Evolutionary conservation across 2,888 invertebrate genomes (phyloP), one percentile per base, ranked within the genome.

Genomic region (Nomada fucata): DNA sequence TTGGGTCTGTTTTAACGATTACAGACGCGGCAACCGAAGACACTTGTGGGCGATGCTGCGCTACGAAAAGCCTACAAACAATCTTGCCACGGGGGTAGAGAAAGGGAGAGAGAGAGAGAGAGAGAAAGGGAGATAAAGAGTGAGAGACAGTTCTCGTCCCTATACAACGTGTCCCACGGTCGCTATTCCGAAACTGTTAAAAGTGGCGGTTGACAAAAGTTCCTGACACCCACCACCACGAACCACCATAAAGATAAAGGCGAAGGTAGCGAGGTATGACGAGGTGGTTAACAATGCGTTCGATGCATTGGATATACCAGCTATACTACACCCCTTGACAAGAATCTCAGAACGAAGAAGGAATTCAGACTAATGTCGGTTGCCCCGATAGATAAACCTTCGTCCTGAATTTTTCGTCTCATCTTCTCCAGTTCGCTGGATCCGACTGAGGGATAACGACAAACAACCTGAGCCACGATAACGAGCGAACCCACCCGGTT

Each of bases 1-100:
- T 42, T 18, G 70, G 76, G 75, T 68, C 79, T 79, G 87, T 79
- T 88, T 87, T 80, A 87, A 87, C 79, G 81, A 87, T 88, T 74
- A 83, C 67, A 36, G 53, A 23, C 29, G 9, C 61, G 36, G 36
- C 53, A n/a, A 61, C 44, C 42, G 63, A 78, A 72, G 79, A 68
- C 67, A 61, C 36, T 67, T 76, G 70, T 76, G 71, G 67, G 59
- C 72, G 69, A 29, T 50, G 18, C 44, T 61, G 65, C 29, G 26
- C 63, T 44, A 75, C 68, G 83, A 79, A 83, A 83, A 72, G 79
- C 76, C 83, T 79, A 83, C 84, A 83, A 83, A 83, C 83, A 83
- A 55, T 64, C 36, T 42, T 18, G 9, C 4, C 47, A 13, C 26
- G 15, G n/a, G 23, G 29, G 52, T 50, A 55, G n/a, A 15, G 26